Percentiles rank a stretch among this genome's conserved stretches.
Evolutionary conservation across 1,140 invertebrate species (phyloP).

Genomic region (Acromyrmex charruanus): DNA sequence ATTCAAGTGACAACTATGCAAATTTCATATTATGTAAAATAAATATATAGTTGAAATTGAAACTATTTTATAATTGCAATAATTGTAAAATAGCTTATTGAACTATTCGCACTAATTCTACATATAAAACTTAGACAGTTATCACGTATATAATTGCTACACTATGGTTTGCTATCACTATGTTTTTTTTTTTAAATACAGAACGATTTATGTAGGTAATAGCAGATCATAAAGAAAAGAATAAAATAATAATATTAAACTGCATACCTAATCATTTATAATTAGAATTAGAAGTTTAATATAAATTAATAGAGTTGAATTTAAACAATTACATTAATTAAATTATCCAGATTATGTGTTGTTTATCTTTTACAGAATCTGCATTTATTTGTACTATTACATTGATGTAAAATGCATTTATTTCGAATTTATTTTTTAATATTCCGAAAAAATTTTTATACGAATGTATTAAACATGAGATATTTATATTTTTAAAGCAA

Average conservation of each 20-base stretch:
- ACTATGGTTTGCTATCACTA: no score
- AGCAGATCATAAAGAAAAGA: neutral
- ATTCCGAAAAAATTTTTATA: neutral
- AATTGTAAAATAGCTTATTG: no score
- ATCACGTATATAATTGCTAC: no score
- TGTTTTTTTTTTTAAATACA: no score
- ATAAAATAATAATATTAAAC: neutral
- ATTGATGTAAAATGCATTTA: neutral
- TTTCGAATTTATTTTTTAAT: neutral
- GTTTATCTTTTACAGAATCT: neutral
- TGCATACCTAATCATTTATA: neutral
- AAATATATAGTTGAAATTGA: no score
- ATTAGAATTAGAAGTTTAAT: neutral
- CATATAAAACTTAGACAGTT: no score
- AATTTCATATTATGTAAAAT: no score
- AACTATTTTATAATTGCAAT: no score
- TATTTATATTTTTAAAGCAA: conserved; percentile 15
- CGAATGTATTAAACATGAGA: neutral
- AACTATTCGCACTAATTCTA: no score
- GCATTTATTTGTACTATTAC: neutral
- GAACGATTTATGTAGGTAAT: neutral
- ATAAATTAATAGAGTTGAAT: neutral
- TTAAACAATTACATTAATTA: neutral
- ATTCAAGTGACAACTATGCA: no score
- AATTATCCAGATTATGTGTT: neutral